Base-by-base conservation (phyloP, 2,797 vertebrate species). In the Eulemur albifrons region DNA sequence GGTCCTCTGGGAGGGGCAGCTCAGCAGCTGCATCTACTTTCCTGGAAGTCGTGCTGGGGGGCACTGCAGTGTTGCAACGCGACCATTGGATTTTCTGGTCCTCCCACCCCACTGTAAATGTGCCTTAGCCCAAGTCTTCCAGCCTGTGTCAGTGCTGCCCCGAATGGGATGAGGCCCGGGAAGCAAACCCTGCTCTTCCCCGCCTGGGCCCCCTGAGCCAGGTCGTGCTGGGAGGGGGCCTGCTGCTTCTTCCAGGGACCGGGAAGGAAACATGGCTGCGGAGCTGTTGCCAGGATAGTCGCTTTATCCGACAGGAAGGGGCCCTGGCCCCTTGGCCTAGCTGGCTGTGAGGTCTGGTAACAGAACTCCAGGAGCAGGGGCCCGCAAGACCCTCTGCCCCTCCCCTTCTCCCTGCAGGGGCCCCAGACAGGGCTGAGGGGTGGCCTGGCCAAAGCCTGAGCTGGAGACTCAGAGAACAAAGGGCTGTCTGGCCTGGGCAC, bases 111-210 rank as follows among this genome's bases (percentile, higher is more conserved):
- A 38, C 12, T 35, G 27, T 52, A 32, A 89, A 7, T n/a, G 97
- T 98, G 97, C 97, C 97, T 98, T 96, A 96, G 85, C 88, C 54
- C 17, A 38, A 61, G 76, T 35, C 88, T 90, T 89, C 61, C 38
- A 69, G 63, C 52, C 21, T 52, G 67, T 4, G 40, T 73, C 32
- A 57, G 86, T 1, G 1, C 40, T 57, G 38, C 45, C 57, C 4
- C 1, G 63, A 83, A 70, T 0, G 0, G 23, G 18, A 48, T 2
- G 1, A 40, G 90, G 48, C 72, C 84, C n/a, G 67, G 88, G 84
- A 88, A 75, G 65, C 13, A 27, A 30, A 14, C n/a, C 13, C 5
- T 63, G 15, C 32, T 73, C n/a, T 54, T 45, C 52, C 43, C 23
- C 13, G 6, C 57, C 17, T 3, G 25, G 52, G 50, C 61, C 35